phyloP scores from a whole-genome alignment of 2,797 vertebrate species.

The Florisuga fusca region DNA sequence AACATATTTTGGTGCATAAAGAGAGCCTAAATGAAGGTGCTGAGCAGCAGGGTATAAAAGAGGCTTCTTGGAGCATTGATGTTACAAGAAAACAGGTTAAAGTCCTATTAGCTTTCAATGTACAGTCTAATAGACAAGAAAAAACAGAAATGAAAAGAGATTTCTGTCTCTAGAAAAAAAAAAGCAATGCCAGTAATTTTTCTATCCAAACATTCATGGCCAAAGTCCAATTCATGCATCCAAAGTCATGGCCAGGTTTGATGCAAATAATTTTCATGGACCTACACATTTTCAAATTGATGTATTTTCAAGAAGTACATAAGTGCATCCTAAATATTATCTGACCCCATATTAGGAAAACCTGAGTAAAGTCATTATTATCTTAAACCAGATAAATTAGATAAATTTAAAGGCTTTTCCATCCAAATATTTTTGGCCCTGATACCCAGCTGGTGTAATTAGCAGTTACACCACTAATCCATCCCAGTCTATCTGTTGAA shows the following conservation, averaged over 20 bases:
- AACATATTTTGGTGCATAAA: conserved; percentile 3
- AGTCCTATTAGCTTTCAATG: neutral
- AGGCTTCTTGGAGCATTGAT: neutral
- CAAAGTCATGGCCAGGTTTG: neutral
- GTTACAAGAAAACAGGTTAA: conserved; percentile 14
- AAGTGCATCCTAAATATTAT: neutral
- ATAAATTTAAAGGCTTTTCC: neutral
- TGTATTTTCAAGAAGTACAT: neutral
- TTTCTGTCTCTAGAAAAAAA: neutral
- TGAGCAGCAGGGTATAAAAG: conserved; percentile 8
- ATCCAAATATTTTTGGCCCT: neutral
- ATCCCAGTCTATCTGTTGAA: conserved; percentile 9
- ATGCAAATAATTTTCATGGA: neutral
- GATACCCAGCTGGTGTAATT: neutral
- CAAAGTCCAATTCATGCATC: too few species aligned
- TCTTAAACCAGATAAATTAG: neutral
- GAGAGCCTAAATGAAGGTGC: neutral
- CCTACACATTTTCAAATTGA: neutral
- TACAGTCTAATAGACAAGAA: neutral
- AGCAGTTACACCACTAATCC: neutral
- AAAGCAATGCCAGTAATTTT: neutral
- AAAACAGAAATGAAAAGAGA: conserved; percentile 19
- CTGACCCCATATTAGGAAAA: neutral
- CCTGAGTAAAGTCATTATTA: neutral
- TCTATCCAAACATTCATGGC: neutral